Percentiles rank a stretch among this genome's conserved stretches.
Conservation (phyloP, 2,888 invertebrate species). For the Epinotia nisella region DNA sequence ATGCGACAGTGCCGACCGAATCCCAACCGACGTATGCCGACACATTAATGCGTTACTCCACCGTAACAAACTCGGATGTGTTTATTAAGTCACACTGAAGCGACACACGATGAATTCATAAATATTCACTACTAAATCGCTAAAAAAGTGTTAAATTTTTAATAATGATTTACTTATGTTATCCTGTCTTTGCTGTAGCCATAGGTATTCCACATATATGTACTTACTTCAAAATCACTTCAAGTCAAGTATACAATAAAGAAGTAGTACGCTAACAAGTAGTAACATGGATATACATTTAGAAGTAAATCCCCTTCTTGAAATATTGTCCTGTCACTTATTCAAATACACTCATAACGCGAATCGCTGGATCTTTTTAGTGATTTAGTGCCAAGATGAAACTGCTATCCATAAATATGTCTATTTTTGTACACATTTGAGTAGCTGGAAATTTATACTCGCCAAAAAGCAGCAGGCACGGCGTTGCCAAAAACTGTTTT, state of each 20-base stretch:
- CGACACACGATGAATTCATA: constrained; percentile 3
- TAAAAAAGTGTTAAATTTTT: too few species aligned
- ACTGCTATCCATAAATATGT: constrained; percentile 3
- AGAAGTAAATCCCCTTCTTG: neutral
- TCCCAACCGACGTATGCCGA: constrained; percentile 8
- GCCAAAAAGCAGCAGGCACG: neutral
- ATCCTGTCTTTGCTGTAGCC: too few species aligned
- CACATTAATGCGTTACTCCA: constrained; percentile 17
- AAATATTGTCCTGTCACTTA: constrained; percentile 2
- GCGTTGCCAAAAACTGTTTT: neutral
- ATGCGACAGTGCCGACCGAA: constrained; percentile 30
- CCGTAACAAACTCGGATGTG: constrained; percentile 9
- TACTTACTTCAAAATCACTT: neutral
- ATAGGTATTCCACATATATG: too few species aligned
- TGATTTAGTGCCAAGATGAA: constrained; percentile 17
- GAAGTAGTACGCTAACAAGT: neutral
- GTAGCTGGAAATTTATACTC: neutral
- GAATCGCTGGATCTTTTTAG: constrained; percentile 10
- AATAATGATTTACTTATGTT: too few species aligned
- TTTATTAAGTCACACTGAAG: constrained; percentile 24
- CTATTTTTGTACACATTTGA: constrained; percentile 8
- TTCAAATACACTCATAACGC: constrained; percentile 3
- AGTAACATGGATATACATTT: neutral
- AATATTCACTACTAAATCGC: constrained; percentile 2
- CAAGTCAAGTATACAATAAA: neutral